Base-by-base conservation (phyloP, 2,113 vertebrate genomes). In the Salvelinus namaycush region DNA sequence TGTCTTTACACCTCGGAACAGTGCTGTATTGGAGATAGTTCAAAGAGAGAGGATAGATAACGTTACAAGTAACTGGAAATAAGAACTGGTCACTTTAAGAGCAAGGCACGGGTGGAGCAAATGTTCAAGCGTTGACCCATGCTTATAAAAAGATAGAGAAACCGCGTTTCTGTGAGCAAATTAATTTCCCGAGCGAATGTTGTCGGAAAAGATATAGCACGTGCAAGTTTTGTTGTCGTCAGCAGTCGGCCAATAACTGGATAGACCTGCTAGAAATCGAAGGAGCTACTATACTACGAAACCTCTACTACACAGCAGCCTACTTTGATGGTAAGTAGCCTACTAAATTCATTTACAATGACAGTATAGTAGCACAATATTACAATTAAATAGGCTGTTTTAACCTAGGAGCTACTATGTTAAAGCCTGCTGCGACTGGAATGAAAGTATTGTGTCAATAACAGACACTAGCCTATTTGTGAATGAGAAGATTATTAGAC, bases 191-290 rank as follows among this genome's bases (percentile, higher is more conserved):
- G 81, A 84, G 83, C 79, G 70, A 2, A 78, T 27, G 22, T 80
- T 90, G 87, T 88, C 84, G 79, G 86, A 82, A 82, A 79, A 81
- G 74, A 84, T 72, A 81, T 73, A 77, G 83, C 88, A 74, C 69
- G 49, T 34, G 62, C 57, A 39, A 7, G 72, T 73, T 57, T 57
- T 59, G 11, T 31, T 20, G 67, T n/a, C 59, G 20, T 62, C 59
- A 62, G n/a, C 59, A 62, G 18, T 68, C 16, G 29, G 12, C 65
- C 12, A 67, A 27, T 67, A 6, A 68, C 67, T 12, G 67, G 31
- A 29, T 5, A 39, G 16, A 8, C 31, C 13, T 68, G 44, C 27
- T 31, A 24, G 5, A 29, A 31, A 29, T 51, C 22, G 44, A 71
- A 26, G 44, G 68, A 20, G 26, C 22, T 27, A 51, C 2, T 12